Evolutionary conservation across 35 echinoderm and acorn worm genomes (phyloP).

Genomic region (Apostichopus japonicus): DNA sequence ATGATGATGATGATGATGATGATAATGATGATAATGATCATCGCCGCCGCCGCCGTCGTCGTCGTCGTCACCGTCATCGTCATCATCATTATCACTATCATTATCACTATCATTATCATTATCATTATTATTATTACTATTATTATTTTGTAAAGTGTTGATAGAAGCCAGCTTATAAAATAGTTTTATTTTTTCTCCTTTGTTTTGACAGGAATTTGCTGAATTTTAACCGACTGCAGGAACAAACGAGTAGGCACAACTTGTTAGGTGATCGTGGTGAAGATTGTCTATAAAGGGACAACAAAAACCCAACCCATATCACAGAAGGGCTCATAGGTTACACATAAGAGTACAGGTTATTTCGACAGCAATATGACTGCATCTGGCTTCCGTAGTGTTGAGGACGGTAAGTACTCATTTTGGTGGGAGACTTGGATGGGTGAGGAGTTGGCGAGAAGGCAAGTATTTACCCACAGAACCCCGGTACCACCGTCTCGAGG

Average conservation of each 20-base stretch:
- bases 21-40: conserved; percentile 3
- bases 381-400: conserved; percentile 15
- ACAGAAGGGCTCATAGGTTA: neutral
- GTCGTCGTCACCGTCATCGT: neutral
- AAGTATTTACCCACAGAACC: too few species aligned
- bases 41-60: neutral
- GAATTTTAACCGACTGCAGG: neutral
- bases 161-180: too few species aligned
- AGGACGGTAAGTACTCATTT: conserved; percentile 21
- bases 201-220: neutral
- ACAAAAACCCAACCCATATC: neutral
- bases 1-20: neutral
- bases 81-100: too few species aligned
- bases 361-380: conserved; percentile 4
- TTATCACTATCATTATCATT: too few species aligned
- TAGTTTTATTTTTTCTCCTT: neutral
- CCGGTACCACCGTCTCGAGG: too few species aligned
- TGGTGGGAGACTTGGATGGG: too few species aligned
- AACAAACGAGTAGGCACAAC: too few species aligned
- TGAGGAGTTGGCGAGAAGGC: too few species aligned
- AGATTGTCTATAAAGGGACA: neutral
- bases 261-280: too few species aligned
- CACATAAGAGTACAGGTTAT: neutral
- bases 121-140: too few species aligned
- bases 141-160: too few species aligned